These are phyloP conservation scores for Pyxicephalus adspersus DNA, from an alignment of 2,113 vertebrate genomes.

Conservation along the genomic window DNA sequence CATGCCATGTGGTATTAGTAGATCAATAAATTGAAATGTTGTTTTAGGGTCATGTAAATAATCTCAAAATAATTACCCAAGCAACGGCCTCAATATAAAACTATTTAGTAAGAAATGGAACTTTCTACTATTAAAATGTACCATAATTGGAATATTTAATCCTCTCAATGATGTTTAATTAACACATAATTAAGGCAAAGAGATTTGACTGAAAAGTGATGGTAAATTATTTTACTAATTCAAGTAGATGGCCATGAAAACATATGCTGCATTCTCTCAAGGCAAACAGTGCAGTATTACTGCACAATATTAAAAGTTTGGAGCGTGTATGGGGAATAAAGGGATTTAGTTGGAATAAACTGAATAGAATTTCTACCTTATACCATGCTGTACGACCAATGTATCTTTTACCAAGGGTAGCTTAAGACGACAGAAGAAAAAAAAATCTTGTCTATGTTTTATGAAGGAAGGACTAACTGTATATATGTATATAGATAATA, in stretches of 20 bases:
- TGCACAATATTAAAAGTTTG: constrained; percentile 2
- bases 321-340: no score
- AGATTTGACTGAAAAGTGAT: constrained; percentile 25
- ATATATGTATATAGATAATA: no score
- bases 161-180: constrained; percentile 47
- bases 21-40: constrained; percentile 11
- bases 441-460: no score
- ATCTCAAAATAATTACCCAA: constrained; percentile 4
- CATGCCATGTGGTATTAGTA: background rate
- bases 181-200: constrained; percentile 43
- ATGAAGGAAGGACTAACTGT: no score
- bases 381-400: no score
- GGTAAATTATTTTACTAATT: constrained; percentile 12
- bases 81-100: background rate
- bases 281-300: background rate
- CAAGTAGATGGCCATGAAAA: constrained; percentile 32
- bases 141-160: constrained; percentile 11
- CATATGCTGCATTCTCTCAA: constrained; percentile 8
- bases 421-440: no score
- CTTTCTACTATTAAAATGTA: background rate
- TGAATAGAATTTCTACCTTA: no score
- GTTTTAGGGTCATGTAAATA: background rate
- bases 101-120: background rate
- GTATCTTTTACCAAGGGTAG: no score
- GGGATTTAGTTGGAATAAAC: no score